Percentiles rank a stretch among this genome's conserved stretches.
Conservation (phyloP, 2,888 invertebrate species). For the Odontocolon sp. region DNA sequence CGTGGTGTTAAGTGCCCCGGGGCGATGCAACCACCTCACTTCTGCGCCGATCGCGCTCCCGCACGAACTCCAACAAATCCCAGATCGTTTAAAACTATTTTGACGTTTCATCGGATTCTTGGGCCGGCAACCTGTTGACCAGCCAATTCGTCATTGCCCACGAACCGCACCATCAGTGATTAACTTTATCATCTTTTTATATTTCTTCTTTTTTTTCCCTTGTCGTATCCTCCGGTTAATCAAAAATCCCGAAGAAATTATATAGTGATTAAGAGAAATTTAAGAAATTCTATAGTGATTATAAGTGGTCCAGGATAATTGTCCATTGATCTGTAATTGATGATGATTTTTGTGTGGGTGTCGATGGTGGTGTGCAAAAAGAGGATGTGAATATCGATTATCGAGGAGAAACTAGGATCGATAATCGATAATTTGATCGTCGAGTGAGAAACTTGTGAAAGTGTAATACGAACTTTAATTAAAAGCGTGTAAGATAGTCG, state of each 20-base stretch:
- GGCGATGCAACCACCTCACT: conserved; percentile 79
- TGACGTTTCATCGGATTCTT: conserved; percentile 59
- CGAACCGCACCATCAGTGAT: too few relatives aligned
- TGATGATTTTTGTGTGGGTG: too few relatives aligned
- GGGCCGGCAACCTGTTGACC: conserved; percentile 35
- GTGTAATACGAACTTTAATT: conserved; percentile 7
- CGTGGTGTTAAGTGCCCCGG: conserved; percentile 69
- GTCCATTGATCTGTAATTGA: background rate
- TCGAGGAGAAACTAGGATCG: background rate
- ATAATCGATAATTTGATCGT: background rate
- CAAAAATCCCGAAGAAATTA: too few relatives aligned
- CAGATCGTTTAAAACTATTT: conserved; percentile 41
- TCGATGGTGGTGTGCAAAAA: too few relatives aligned
- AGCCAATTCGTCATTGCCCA: background rate
- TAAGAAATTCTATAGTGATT: too few relatives aligned
- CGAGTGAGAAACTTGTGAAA: conserved; percentile 28
- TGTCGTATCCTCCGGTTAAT: background rate
- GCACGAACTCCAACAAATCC: conserved; percentile 48
- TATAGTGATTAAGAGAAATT: too few relatives aligned
- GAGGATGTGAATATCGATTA: background rate
- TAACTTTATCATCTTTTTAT: background rate
- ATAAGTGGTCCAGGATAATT: background rate
- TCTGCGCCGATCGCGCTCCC: conserved; percentile 75
- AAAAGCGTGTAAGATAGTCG: background rate
- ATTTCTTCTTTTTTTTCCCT: background rate